Evolutionary conservation across 2,797 vertebrate species (phyloP).

Genomic region (Xenentodon cancila): DNA sequence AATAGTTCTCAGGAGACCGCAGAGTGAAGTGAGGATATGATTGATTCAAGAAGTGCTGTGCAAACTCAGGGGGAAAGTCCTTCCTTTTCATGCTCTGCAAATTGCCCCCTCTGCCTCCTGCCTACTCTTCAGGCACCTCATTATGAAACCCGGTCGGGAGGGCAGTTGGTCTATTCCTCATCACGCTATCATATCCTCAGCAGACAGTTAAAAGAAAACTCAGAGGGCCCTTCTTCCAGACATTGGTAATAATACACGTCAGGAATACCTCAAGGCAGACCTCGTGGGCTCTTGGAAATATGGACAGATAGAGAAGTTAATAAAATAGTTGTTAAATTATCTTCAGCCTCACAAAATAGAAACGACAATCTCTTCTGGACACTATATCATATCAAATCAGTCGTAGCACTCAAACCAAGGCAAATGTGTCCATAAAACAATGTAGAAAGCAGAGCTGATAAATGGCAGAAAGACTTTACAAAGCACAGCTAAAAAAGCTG

Average conservation of each 20-base stretch:
- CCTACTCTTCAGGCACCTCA: constrained; percentile 69
- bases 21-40: constrained; percentile 28
- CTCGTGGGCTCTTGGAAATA: not conserved
- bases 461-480: no score
- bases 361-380: no score
- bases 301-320: no score
- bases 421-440: no score
- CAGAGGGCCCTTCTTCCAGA: not conserved
- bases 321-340: no score
- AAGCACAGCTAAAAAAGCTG: no score
- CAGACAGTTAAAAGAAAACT: constrained; percentile 19
- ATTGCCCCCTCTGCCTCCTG: constrained; percentile 57
- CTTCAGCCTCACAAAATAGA: no score
- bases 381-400: no score
- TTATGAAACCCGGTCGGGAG: constrained; percentile 66
- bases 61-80: constrained; percentile 55
- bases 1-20: constrained; percentile 17
- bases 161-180: constrained; percentile 31
- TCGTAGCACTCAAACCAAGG: no score
- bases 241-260: constrained; percentile 1
- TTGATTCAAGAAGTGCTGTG: constrained; percentile 35
- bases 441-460: no score
- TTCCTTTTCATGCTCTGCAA: constrained; percentile 61
- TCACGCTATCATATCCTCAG: constrained; percentile 19
- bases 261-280: not conserved